Conservation (phyloP, 2,888 invertebrate genomes). For the Metalampra italica region DNA sequence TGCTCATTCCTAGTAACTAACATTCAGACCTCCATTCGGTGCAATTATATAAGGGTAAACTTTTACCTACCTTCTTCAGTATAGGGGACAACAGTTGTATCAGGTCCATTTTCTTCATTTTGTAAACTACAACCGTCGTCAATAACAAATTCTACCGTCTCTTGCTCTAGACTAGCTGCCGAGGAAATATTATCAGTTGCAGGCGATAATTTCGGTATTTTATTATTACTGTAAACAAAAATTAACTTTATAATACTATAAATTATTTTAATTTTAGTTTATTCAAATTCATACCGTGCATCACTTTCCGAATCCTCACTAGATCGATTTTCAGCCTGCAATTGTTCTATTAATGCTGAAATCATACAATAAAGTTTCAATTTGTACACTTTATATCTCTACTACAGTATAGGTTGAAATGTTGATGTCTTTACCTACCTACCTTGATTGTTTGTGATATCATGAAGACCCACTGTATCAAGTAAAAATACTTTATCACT, state of each 20-base stretch:
- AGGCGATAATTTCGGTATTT: no score
- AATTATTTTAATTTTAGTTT: no score
- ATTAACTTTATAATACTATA: no score
- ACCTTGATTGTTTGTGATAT: conserved; percentile 59
- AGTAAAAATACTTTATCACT: conserved; percentile 58
- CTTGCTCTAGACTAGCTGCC: background rate
- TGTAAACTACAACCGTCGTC: background rate
- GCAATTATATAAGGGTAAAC: no score
- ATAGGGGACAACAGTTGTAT: background rate
- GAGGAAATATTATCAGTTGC: no score
- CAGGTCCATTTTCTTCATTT: background rate
- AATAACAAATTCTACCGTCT: background rate
- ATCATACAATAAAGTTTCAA: background rate
- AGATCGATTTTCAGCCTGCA: conserved; percentile 25
- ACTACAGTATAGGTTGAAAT: no score
- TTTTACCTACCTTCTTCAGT: background rate
- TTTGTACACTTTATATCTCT: no score
- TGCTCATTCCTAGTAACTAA: no score
- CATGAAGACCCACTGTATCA: conserved; percentile 59
- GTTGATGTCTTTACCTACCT: background rate
- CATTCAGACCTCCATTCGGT: no score
- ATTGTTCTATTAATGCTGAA: conserved; percentile 50
- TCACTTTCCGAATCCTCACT: background rate
- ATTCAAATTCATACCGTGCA: no score
- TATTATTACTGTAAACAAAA: no score